Base-by-base conservation (phyloP, 2,113 vertebrate species). In the Fukomys damarensis region DNA sequence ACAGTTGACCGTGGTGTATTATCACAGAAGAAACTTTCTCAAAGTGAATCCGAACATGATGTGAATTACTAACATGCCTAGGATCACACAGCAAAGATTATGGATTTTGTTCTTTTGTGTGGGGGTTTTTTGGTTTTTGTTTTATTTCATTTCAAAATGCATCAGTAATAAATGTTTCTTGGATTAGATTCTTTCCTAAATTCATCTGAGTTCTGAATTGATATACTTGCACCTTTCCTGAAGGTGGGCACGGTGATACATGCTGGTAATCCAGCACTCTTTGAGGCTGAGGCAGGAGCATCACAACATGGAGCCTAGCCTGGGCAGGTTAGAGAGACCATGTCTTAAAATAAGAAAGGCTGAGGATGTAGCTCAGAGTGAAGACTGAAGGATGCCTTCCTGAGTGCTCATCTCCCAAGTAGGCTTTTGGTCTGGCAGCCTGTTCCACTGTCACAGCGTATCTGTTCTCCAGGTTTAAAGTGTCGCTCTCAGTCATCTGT, bases 111-210 rank as follows among this genome's bases (percentile, higher is more conserved):
- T 70, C 70, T 86, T 19, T 58, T 76, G 82, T 70, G 74, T 59
- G 72, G 20, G 19, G n/a, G 46, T 49, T 49, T 24, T 10, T 43
- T 28, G 30, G 43, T 46, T 28, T 77, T 61, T 58, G 19, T 58
- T 58, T 58, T 77, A 93, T 86, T 66, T 72, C 35, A 74, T 93
- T 80, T 95, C 35, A 88, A 28, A 83, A 41, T 76, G 65, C 13
- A 70, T 70, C 72, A 91, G 28, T 74, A 90, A 86, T 24, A 85
- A n/a, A 49, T 83, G n/a, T 83, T 96, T 83, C n/a, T 95, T 14
- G 35, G 94, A 77, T 94, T 95, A 70, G 32, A 77, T 93, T 41
- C n/a, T 93, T 97, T 96, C 35, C 83, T 95, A 93, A 83, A 80
- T 85, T 81, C 66, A 32, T 41, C 22, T 82, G 82, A 79, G 46